These are phyloP conservation scores for Epizoanthus rinbou DNA, from an alignment of 92 coral and sea anemone genomes.

Conservation along the genomic window DNA sequence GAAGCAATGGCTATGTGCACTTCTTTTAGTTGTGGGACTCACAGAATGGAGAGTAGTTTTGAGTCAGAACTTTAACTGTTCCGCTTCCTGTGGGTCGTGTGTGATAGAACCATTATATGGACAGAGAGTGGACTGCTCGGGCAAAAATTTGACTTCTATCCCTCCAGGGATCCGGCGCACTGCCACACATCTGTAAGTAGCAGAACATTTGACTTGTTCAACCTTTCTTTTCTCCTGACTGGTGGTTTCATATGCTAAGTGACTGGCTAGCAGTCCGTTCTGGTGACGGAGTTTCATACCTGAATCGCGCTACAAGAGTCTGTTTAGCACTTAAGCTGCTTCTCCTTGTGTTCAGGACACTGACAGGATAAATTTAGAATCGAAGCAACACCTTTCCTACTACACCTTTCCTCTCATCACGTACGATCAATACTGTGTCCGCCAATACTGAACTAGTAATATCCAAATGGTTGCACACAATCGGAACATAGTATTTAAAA, in stretches of 20 bases:
- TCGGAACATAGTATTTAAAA: not conserved
- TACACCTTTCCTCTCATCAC: not conserved
- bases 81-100: not conserved
- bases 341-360: not conserved
- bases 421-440: not conserved
- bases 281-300: no score
- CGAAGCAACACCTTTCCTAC: not conserved
- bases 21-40: not conserved
- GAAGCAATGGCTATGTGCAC: slow-evolving; percentile 12
- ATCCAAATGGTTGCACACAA: not conserved
- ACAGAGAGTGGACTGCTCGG: not conserved
- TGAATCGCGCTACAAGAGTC: no score
- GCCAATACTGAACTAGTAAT: not conserved
- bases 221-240: not conserved
- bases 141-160: slow-evolving; percentile 8
- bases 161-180: not conserved
- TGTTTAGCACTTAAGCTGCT: no score
- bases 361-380: slow-evolving; percentile 10
- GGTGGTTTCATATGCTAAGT: no score
- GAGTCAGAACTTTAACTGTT: not conserved
- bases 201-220: not conserved
- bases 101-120: not conserved
- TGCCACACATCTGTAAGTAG: slow-evolving; percentile 19
- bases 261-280: no score
- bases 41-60: not conserved